These are phyloP conservation scores for Geophilus truncorum DNA, from an alignment of 2,888 invertebrate genomes.

Conservation along the genomic window DNA sequence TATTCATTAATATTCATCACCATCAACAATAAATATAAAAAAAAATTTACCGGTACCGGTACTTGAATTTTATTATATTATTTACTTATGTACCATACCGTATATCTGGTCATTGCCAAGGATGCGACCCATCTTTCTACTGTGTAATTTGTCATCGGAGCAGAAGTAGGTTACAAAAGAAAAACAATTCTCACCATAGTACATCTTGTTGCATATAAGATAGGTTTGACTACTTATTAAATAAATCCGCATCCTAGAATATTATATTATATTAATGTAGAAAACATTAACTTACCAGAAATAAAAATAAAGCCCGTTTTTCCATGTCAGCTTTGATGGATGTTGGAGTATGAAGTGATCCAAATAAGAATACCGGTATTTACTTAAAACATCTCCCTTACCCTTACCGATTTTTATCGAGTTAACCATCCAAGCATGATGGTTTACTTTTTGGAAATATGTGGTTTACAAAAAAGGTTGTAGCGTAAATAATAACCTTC, in stretches of 20 bases:
- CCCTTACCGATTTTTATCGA: neutral
- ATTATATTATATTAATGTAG: no score
- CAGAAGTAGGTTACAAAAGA: neutral
- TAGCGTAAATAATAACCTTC: slow-evolving; percentile 11
- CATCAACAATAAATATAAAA: no score
- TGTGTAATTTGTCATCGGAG: neutral
- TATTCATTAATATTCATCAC: no score
- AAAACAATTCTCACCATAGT: no score
- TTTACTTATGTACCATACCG: no score
- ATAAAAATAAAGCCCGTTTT: neutral
- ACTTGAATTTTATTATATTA: no score
- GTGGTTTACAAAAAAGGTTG: neutral
- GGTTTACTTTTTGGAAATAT: neutral
- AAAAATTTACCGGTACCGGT: no score
- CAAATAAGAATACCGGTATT: neutral
- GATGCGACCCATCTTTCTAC: no score
- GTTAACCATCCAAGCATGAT: neutral
- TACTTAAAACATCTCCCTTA: neutral
- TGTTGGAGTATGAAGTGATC: neutral
- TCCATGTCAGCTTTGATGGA: neutral
- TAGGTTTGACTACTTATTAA: no score
- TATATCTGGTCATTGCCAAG: neutral
- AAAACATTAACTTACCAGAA: neutral
- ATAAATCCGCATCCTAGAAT: no score
- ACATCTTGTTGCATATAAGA: no score